Base-by-base conservation (phyloP, 23 tunicate species). In the Ciona savignyi region DNA sequence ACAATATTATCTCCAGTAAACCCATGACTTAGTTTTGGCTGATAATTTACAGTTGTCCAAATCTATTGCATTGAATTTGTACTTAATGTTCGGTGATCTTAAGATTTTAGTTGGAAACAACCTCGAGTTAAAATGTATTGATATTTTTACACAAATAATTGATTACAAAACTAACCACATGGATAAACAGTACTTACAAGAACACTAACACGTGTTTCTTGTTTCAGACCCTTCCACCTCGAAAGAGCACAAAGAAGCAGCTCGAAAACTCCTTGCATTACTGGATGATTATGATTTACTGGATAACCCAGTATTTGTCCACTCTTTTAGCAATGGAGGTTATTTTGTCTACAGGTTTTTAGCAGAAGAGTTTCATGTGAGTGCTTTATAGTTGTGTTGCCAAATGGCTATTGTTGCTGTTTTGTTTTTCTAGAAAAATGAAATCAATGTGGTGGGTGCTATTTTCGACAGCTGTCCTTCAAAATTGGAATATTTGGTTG, bases 251-350 rank as follows among this genome's bases (percentile, higher is more conserved):
- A 35, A 49, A 76, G 32, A 49, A n/a, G 77, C 91, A 9, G 75
- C 97, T 0, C 26, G 42, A 4, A 91, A 91, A 85, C 78, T 91
- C 4, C 69, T 77, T 23, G 86, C 75, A 34, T 67, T 91, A 24
- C 77, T 91, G 35, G 91, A 91, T 26, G 97, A 91, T 80, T 91
- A 91, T 76, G 97, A 85, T 60, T 70, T 91, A 9, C 27, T 32
- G 9, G 77, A 76, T 28, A 73, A 80, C 56, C 97, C 97, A 24
- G 84, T 91, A 3, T 71, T 84, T 24, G 70, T 91, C 9, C 97
- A 91, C 51, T 34, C 63, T 63, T 91, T 91, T 70, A 91, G 97
- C 71, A 91, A 91, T 80, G 91, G 97, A 29, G 97, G 97, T 27
- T 80, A 66, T 35, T 80, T 80, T 21, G 33, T 91, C 22, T 91